phyloP scores from a whole-genome alignment of 1,140 invertebrate species.

The Cyclina sinensis region DNA sequence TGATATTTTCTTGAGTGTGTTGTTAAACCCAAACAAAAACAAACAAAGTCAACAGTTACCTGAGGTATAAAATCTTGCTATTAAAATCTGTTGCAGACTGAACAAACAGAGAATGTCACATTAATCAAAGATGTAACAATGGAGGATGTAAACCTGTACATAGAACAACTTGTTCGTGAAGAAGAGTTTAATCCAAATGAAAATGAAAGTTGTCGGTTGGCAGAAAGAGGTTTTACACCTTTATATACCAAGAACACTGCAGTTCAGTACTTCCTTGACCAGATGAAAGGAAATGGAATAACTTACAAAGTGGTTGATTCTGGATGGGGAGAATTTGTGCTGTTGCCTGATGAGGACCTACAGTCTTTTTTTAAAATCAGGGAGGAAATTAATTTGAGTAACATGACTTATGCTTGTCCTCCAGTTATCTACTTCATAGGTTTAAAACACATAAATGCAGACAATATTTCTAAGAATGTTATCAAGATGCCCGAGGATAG shows the following conservation, averaged over 20 bases:
- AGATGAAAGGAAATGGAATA: conserved; percentile 8
- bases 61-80: too few species aligned
- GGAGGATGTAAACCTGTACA: background rate
- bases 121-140: background rate
- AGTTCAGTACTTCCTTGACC: conserved; percentile 8
- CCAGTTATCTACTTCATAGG: background rate
- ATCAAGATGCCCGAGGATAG: background rate
- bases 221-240: background rate
- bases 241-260: background rate
- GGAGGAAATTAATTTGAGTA: background rate
- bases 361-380: background rate
- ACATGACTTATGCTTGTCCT: background rate
- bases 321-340: conserved; percentile 3
- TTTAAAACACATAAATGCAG: background rate
- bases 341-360: conserved; percentile 13
- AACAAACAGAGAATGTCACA: background rate
- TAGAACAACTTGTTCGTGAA: background rate
- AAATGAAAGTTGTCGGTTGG: background rate
- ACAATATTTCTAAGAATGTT: background rate
- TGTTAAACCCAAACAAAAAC: too few species aligned
- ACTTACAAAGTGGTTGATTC: background rate
- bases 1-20: too few species aligned
- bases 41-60: too few species aligned
- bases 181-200: background rate
- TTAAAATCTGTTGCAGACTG: too few species aligned